These are phyloP conservation scores for Hystrix cristata DNA, from an alignment of 2,113 vertebrate genomes.

Conservation along the genomic window DNA sequence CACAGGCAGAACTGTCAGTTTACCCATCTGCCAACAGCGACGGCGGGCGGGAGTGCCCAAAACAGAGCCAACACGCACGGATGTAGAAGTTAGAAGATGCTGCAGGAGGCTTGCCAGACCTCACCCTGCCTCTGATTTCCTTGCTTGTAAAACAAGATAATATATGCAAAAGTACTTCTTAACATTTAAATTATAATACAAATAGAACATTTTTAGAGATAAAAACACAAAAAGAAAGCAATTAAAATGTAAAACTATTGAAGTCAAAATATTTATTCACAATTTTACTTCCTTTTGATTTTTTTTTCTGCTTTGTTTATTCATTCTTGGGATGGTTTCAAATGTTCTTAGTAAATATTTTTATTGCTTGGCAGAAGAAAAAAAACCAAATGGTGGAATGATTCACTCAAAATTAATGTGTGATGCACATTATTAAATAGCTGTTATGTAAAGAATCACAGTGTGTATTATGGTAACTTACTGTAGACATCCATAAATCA, in stretches of 20 bases:
- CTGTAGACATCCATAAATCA: constrained; percentile 54
- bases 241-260: constrained; percentile 14
- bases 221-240: neutral
- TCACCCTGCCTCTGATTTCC: neutral
- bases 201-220: neutral
- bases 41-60: neutral
- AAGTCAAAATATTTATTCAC: constrained; percentile 38
- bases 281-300: neutral
- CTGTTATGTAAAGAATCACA: constrained; percentile 64
- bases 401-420: constrained; percentile 7
- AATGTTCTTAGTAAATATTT: neutral
- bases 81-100: neutral
- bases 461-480: constrained; percentile 48
- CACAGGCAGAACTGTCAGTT: neutral
- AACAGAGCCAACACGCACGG: neutral
- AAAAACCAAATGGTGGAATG: neutral
- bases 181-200: neutral
- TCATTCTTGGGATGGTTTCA: neutral
- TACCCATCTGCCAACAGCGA: neutral
- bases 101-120: neutral
- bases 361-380: constrained; percentile 44
- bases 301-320: constrained; percentile 19
- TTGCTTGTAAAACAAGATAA: neutral
- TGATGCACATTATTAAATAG: constrained; percentile 2
- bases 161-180: neutral